phyloP scores from a whole-genome alignment of 2,113 vertebrate genomes.

The Lipophrys pholis region DNA sequence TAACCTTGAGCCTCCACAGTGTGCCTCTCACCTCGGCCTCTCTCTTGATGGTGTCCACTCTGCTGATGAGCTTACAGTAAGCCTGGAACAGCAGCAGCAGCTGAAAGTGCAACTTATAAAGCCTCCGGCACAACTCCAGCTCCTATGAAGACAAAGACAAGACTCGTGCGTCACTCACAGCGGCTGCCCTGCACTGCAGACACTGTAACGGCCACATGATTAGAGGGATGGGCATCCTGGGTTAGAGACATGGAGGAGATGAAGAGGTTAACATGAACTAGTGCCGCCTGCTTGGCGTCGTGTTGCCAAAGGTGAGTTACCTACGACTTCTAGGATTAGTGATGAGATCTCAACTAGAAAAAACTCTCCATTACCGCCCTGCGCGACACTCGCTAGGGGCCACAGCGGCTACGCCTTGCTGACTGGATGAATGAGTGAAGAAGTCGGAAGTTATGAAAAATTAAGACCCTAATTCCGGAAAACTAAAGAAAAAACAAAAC shows the following conservation, averaged over 20 bases:
- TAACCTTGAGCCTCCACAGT: too few relatives aligned
- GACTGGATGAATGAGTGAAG: constrained; percentile 10
- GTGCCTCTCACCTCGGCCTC: constrained; percentile 93
- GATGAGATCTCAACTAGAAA: constrained; percentile 36
- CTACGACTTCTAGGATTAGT: constrained; percentile 55
- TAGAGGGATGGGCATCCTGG: constrained; percentile 61
- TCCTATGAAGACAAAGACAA: constrained; percentile 83
- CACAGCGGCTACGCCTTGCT: background rate
- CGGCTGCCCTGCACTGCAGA: background rate
- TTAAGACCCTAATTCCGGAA: constrained; percentile 33
- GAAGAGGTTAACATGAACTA: constrained; percentile 67
- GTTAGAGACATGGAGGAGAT: constrained; percentile 70
- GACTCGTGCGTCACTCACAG: background rate
- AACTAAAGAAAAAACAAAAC: constrained; percentile 8
- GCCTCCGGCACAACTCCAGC: constrained; percentile 94
- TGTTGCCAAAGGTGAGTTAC: constrained; percentile 33
- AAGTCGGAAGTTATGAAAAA: constrained; percentile 2
- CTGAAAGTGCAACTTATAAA: constrained; percentile 99
- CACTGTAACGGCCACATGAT: constrained; percentile 54
- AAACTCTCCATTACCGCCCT: constrained; percentile 32
- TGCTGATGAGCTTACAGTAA: constrained; percentile 96
- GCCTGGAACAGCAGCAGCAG: constrained; percentile 98
- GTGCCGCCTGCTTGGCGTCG: constrained; percentile 29
- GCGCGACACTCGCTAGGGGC: background rate
- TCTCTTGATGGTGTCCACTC: constrained; percentile 93